Evolutionary conservation across 2,113 vertebrate species (phyloP).

Genomic region (Muntiacus muntjak): DNA sequence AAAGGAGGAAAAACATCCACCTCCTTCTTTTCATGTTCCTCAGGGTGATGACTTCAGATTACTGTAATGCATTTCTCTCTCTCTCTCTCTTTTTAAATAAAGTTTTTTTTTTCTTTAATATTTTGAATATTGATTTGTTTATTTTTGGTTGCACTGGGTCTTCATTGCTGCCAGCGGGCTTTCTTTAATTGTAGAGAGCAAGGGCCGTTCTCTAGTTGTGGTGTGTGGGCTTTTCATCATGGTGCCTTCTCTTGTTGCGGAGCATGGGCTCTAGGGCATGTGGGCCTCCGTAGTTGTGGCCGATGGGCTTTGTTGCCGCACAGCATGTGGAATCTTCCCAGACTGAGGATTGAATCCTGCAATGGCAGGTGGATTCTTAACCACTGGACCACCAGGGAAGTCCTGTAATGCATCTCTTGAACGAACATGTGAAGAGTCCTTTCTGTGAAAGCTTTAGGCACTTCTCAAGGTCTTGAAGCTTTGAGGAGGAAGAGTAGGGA

Average conservation of each 20-base stretch:
- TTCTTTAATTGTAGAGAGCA: not conserved
- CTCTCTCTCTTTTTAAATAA: not conserved
- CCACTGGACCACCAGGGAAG: not conserved
- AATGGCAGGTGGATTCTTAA: not conserved
- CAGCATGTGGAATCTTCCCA: not conserved
- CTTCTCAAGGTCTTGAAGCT: not conserved
- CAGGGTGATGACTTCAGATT: not conserved
- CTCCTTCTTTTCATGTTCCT: not conserved
- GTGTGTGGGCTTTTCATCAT: not conserved
- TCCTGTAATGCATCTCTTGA: not conserved
- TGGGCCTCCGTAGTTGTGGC: not conserved
- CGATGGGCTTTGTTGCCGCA: not conserved
- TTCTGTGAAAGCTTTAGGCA: not conserved
- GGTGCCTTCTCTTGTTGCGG: not conserved
- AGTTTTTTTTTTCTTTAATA: not conserved
- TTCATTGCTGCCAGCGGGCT: not conserved
- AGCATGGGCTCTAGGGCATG: not conserved
- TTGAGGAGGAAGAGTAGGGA: not conserved
- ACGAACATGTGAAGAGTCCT: not conserved
- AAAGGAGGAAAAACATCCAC: not conserved
- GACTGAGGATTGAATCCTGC: not conserved
- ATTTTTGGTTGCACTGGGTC: not conserved
- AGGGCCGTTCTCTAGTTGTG: not conserved
- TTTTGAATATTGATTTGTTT: not conserved
- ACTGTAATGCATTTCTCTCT: not conserved